Evolutionary conservation across 2,888 invertebrate genomes (phyloP).

Genomic region (Chymomyza caudatula): DNA sequence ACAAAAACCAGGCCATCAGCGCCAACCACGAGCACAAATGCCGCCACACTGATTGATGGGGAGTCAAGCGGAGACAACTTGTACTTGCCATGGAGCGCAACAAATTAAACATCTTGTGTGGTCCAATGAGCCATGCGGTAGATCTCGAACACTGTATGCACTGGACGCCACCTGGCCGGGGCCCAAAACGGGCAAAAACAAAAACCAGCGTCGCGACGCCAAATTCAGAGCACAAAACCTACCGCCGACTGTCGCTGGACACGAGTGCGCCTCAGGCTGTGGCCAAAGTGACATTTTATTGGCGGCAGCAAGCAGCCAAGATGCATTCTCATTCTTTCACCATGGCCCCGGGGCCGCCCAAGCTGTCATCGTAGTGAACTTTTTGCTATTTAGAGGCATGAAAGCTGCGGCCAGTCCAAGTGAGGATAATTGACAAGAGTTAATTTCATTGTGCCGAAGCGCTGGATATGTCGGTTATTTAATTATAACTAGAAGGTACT

Average conservation of each 20-base stretch:
- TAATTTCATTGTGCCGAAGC: slow-evolving; percentile 60
- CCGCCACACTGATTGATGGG: slow-evolving; percentile 59
- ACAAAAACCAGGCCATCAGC: slow-evolving; percentile 33
- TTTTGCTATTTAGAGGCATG: slow-evolving; percentile 68
- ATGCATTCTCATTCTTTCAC: slow-evolving; percentile 13
- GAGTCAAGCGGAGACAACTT: slow-evolving; percentile 67
- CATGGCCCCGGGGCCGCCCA: background rate
- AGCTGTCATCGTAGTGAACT: slow-evolving; percentile 8
- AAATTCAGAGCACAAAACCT: slow-evolving; percentile 55
- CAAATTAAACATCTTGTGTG: slow-evolving; percentile 70
- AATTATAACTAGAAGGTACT: slow-evolving; percentile 54
- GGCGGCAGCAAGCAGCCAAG: slow-evolving; percentile 39
- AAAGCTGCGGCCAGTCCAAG: slow-evolving; percentile 61
- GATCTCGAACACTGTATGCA: slow-evolving; percentile 28
- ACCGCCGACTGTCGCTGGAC: slow-evolving; percentile 45
- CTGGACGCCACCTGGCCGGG: slow-evolving; percentile 61
- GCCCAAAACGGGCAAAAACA: slow-evolving; percentile 22
- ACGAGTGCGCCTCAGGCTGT: slow-evolving; percentile 47
- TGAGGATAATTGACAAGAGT: slow-evolving; percentile 69
- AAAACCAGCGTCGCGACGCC: slow-evolving; percentile 36
- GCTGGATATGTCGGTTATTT: slow-evolving; percentile 54
- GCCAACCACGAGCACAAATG: slow-evolving; percentile 15
- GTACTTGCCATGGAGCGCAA: slow-evolving; percentile 57
- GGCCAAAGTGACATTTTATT: slow-evolving; percentile 68
- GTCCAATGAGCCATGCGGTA: slow-evolving; percentile 54